phyloP scores from a whole-genome alignment of 2,797 vertebrate species.

The Centropyge bicolor region DNA sequence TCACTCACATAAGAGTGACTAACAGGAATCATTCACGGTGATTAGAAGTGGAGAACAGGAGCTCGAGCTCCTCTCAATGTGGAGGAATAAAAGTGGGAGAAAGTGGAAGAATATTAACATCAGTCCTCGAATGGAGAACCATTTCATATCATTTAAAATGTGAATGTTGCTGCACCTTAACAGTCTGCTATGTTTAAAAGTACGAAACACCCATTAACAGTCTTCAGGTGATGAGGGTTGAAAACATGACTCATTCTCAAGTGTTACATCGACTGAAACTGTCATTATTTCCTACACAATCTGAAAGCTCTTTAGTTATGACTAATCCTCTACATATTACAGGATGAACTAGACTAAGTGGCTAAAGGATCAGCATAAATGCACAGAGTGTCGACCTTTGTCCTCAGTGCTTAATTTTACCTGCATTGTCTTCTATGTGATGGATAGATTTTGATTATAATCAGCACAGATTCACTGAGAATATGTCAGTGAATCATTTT shows the following conservation, averaged over 20 bases:
- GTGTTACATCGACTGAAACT: constrained; percentile 27
- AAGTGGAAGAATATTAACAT: constrained; percentile 7
- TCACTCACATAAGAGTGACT: neutral
- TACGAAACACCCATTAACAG: constrained; percentile 27
- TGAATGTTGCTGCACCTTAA: constrained; percentile 15
- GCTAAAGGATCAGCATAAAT: constrained; percentile 15
- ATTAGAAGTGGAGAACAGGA: constrained; percentile 6
- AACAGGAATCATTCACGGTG: constrained; percentile 3
- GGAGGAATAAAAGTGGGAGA: constrained; percentile 2
- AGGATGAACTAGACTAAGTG: constrained; percentile 24
- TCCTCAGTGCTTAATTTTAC: neutral
- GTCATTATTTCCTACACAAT: constrained; percentile 36
- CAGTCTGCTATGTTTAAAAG: constrained; percentile 22
- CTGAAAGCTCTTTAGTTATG: constrained; percentile 42
- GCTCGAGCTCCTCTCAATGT: neutral
- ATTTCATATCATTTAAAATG: neutral
- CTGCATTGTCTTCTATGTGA: neutral
- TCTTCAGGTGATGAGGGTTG: constrained; percentile 45
- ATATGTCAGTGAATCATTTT: neutral
- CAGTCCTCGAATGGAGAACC: constrained; percentile 5
- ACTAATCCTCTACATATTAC: constrained; percentile 48
- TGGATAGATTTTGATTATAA: neutral
- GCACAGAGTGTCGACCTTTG: neutral
- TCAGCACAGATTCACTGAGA: neutral
- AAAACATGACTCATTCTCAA: constrained; percentile 51